Evolutionary conservation across 2,797 vertebrate species (phyloP), one percentile per base, ranked within the genome.

Genomic region (Saxicola maurus): DNA sequence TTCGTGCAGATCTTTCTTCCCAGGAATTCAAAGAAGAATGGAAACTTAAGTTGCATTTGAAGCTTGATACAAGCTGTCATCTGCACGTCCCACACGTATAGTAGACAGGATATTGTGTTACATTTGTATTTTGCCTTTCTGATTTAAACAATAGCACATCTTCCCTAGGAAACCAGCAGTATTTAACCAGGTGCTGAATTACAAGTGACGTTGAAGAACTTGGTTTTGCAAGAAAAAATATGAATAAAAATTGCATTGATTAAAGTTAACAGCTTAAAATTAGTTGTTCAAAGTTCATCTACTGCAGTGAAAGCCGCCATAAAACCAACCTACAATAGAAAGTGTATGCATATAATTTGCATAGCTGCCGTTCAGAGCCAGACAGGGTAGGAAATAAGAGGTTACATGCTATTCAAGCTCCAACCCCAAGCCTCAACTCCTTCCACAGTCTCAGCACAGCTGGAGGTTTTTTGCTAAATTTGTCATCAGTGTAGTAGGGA

Each of bases 381-480:
- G 77, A n/a, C 20, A 79, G 67, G 35, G 16, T 38, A 72, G 82
- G 45, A 94, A 89, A 84, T 72, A 81, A 79, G 56, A 87, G 55
- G 25, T n/a, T 90, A 19, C 28, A 38, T 3, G 10, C 38, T 77
- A 20, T 74, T 80, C 68, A 85, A 74, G 61, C 31, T 85, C 86
- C 72, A 75, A 83, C 65, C 42, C 49, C 42, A 84, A 85, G 37
- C 74, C 64, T 81, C 77, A 72, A 2, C 31, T 90, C 27, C 74
- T 78, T 73, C 33, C 43, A 43, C 52, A 82, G 68, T 74, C 81
- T 71, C 88, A 82, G 75, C 61, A 86, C 78, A 91, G 87, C 76
- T 82, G 72, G 88, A 92, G 24, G 4, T 23, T 74, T 89, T 94
- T 76, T 86, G 37, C 88, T 91, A 72, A 75, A 85, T 82, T 85